Evolutionary conservation across 1,140 invertebrate genomes (phyloP), one percentile per base, ranked within the genome.

Genomic region (Drosophila parvula): DNA sequence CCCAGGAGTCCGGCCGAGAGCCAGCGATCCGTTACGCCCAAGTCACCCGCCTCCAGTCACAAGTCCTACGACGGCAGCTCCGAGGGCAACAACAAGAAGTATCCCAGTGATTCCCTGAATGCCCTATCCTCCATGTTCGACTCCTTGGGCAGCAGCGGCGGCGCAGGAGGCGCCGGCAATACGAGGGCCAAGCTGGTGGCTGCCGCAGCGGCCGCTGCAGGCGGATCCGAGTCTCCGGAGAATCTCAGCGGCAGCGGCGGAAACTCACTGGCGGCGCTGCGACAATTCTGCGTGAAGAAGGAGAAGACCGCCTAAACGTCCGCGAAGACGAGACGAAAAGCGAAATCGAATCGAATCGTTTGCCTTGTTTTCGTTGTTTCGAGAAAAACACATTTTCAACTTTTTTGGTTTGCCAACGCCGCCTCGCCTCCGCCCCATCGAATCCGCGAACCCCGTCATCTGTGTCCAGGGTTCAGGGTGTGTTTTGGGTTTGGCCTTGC

Each of bases 121-220:
- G 96, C 96, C 0, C 92, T 98, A 0, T 97, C 96, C 5, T 97
- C 96, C 16, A 97, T 97, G 96, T 97, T 97, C 77, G 96, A 97
- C 91, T 91, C 90, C 2, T 45, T 91, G n/a, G 90, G 90, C 74
- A 90, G 88, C 53, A 64, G 70, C 45, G 70, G 55, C 38, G 34
- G 34, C 11, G 51, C 51, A 8, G 67, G 58, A 8, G 78, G 69
- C 9, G 71, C 71, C 2, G 80, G 79, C 41, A 79, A 80, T n/a
- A 79, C 78, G 0, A 53, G 85, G 8, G 78, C 84, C 14, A 89
- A 89, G 28, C 56, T 85, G 28, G 77, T 86, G 2, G 85, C 85
- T 0, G 78, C 82, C 0, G 84, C 73, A 1, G 68, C 78, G 0
- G 69, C 77, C 6, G 64, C 67, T 2, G 76, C 59, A 0, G 79